Evolutionary conservation across 2,888 invertebrate species (phyloP), one percentile per base, ranked within the genome.

Genomic region (Mythimna vitellina): DNA sequence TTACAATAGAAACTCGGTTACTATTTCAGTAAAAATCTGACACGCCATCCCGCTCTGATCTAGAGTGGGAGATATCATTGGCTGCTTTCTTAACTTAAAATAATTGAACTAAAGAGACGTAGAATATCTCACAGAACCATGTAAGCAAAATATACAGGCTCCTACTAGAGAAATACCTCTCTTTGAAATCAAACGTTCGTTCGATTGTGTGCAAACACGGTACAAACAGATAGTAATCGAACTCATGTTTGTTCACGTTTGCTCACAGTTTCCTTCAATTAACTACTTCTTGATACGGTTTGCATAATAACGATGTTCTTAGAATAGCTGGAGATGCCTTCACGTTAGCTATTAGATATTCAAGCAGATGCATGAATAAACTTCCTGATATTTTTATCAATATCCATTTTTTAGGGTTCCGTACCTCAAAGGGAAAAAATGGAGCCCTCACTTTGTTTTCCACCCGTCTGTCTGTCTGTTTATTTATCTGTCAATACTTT

Each of bases 171-270:
- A 65, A 49, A 57, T 65, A 57, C 0, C 22, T 65, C 20, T 25
- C 49, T 49, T 32, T 58, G 42, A 32, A n/a, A 29, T 22, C 5
- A 54, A 51, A 57, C 38, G 56, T 57, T 65, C 3, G 22, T 49
- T 49, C 10, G 38, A 20, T 38, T 22, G 29, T 38, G 1, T 14
- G 29, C 29, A 75, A 75, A 60, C 60, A 60, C 8, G 14, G 5
- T 20, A 38, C 38, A 56, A 74, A 60, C 38, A 38, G 22, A 71
- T 22, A 61, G 14, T 67, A 60, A 73, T 76, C 53, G 35, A 73
- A 68, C 20, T 29, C 32, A 12, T 73, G 60, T 67, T 73, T 73
- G 60, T 73, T 66, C 42, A 60, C 51, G 73, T 60, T 60, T 67
- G 42, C 58, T 20, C 53, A 3, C 14, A 62, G 63, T 49, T 62